Evolutionary conservation across 2,888 invertebrate genomes (phyloP), one percentile per base, ranked within the genome.

Genomic region (Aelia acuminata): DNA sequence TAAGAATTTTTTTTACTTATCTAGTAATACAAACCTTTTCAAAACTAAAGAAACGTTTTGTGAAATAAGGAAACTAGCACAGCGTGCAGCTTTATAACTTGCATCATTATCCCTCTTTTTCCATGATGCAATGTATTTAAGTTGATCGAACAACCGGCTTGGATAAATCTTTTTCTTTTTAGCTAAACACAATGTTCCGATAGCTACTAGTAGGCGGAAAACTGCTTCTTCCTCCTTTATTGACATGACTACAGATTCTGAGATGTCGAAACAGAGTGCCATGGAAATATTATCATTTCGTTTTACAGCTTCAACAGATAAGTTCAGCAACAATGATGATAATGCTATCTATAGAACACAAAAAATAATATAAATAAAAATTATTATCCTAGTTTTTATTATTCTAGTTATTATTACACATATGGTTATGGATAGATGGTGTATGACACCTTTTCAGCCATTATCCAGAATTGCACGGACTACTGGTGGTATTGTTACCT

Each of bases 141-240:
- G 80, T 43, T 80, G 22, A 22, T 43, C 80, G 43, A 43, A 39
- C 39, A 43, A 43, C 13, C 80, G 39, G 10, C 39, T 80, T 13
- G 80, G 43, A n/a, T 80, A 43, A 22, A 80, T 3, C n/a, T 80
- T 43, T 43, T 43, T 43, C 10, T 43, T 43, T 11, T n/a, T 3
- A n/a, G 43, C 39, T 80, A 80, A 43, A 80, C 39, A 80, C 13
- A 80, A 22, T 43, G 97, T 97, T 84, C 97, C 97, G 49, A 97
- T 92, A 0, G 95, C 95, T 31, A 97, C 96, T 31, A 97, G 94
- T 43, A 94, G 93, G 91, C 97, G 94, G 92, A 95, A 97, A 89
- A 95, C 94, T 0, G 97, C 96, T 92, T 97, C 97, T 3, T 94
- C 92, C 91, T 96, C 96, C 1, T 93, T 94, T 84, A 95, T 92